A percentile compares a stretch with the other conserved stretches of the same genome.
Evolutionary conservation across 2,113 vertebrate species (phyloP).

Genomic region (Sinocyclocheilus grahami): DNA sequence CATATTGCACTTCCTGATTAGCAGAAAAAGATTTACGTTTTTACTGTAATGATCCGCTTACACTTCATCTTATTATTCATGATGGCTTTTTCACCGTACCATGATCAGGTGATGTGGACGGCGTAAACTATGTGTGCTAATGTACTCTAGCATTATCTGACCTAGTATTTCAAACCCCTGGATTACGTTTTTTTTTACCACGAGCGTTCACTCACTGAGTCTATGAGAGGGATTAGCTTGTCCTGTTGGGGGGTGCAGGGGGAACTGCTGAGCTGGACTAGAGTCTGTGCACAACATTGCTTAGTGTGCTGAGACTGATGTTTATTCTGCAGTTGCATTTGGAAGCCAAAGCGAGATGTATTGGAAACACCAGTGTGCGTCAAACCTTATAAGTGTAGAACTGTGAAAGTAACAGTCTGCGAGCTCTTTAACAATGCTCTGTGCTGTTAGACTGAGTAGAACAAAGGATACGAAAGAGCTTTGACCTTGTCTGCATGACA

Average conservation of each 20-base stretch:
- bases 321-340: neutral
- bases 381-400: neutral
- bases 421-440: neutral
- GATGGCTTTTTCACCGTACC: constrained; percentile 1
- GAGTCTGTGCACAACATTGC: constrained; percentile 16
- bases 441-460: neutral
- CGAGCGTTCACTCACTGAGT: constrained; percentile 12
- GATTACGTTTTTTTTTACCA: constrained; percentile 55
- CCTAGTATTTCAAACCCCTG: constrained; percentile 55
- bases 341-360: neutral
- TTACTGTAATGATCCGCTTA: constrained; percentile 38
- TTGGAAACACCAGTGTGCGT: neutral
- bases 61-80: constrained; percentile 1
- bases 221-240: constrained; percentile 57
- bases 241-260: constrained; percentile 19
- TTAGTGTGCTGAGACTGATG: neutral
- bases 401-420: neutral
- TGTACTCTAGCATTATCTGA: constrained; percentile 41
- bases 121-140: constrained; percentile 1
- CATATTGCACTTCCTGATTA: constrained; percentile 55
- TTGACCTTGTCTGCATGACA: neutral
- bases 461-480: neutral
- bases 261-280: constrained; percentile 42
- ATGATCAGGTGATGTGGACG: neutral
- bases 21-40: constrained; percentile 52